Percentiles rank a stretch among this genome's conserved stretches.
Conservation (phyloP, 37 sponge, comb jelly and placozoan species). For the Aplysina aerophoba region DNA sequence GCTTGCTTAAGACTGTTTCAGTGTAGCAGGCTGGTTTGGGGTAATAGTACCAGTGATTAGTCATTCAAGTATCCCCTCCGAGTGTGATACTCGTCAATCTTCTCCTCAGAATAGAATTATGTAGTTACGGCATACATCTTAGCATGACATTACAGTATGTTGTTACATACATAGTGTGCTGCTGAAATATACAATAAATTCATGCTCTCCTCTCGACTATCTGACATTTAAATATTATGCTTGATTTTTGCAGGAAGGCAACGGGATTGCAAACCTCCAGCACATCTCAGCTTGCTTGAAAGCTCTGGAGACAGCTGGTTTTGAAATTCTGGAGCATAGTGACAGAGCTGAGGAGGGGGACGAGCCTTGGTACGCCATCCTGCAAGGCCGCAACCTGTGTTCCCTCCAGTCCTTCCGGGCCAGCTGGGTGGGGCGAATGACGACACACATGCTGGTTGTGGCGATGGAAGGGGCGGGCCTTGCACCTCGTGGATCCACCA, state of each 20-base stretch:
- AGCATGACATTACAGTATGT: too few relatives aligned
- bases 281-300: background rate
- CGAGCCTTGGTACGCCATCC: slow-evolving; percentile 52
- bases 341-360: slow-evolving; percentile 44
- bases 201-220: too few relatives aligned
- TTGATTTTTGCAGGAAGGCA: slow-evolving; percentile 46
- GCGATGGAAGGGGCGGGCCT: slow-evolving; percentile 50
- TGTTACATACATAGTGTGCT: too few relatives aligned
- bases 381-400: slow-evolving; percentile 29
- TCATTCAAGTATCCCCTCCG: too few relatives aligned
- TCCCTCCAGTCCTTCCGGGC: slow-evolving; percentile 58
- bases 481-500: slow-evolving; percentile 61
- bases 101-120: too few relatives aligned
- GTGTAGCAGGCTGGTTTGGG: too few relatives aligned
- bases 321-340: slow-evolving; percentile 48
- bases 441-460: slow-evolving; percentile 46
- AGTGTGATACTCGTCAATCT: too few relatives aligned
- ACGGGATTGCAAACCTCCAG: slow-evolving; percentile 55
- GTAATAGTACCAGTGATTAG: too few relatives aligned
- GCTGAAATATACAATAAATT: too few relatives aligned
- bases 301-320: slow-evolving; percentile 49
- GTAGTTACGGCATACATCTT: too few relatives aligned
- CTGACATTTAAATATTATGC: background rate
- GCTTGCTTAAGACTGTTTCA: too few relatives aligned
- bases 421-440: slow-evolving; percentile 49